These are phyloP conservation scores for Amblyjoppa fuscipennis DNA, from an alignment of 2,888 invertebrate species.

Conservation along the genomic window DNA sequence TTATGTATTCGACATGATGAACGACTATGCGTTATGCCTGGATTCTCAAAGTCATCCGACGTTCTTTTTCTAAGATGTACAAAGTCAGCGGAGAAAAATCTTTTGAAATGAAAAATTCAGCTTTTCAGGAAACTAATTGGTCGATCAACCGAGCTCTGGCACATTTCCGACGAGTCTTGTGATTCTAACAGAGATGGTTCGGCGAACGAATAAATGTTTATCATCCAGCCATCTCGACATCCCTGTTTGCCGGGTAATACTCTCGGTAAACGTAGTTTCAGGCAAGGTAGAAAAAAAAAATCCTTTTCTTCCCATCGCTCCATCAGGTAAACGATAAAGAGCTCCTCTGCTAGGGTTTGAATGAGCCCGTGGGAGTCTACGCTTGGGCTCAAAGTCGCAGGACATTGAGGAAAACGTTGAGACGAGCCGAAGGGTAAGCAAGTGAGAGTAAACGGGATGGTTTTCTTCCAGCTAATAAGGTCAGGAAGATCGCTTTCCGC, in stretches of 20 bases:
- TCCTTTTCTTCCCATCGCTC: background rate
- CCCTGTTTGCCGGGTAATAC: conserved; percentile 68
- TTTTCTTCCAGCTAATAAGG: conserved; percentile 67
- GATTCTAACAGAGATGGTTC: background rate
- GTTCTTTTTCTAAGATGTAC: background rate
- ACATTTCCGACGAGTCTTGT: background rate
- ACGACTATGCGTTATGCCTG: conserved; percentile 11
- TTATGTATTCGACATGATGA: conserved; percentile 48
- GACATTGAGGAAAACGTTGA: conserved; percentile 25
- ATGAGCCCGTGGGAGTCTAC: background rate
- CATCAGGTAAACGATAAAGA: background rate
- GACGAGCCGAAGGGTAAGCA: conserved; percentile 22
- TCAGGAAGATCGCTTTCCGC: conserved; percentile 60
- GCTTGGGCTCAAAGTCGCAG: conserved; percentile 23
- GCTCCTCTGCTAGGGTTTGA: conserved; percentile 1
- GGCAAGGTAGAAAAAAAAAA: conserved; percentile 65
- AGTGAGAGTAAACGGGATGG: conserved; percentile 54
- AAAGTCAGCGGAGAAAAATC: background rate
- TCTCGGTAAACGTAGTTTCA: conserved; percentile 64
- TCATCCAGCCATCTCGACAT: conserved; percentile 1
- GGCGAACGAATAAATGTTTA: background rate
- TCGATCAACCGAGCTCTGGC: background rate
- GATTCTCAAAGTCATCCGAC: conserved; percentile 8
- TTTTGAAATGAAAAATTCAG: background rate
- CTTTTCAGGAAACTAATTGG: background rate